Conservation (phyloP, 2,888 invertebrate species). For the Cerceris ruficornis region DNA sequence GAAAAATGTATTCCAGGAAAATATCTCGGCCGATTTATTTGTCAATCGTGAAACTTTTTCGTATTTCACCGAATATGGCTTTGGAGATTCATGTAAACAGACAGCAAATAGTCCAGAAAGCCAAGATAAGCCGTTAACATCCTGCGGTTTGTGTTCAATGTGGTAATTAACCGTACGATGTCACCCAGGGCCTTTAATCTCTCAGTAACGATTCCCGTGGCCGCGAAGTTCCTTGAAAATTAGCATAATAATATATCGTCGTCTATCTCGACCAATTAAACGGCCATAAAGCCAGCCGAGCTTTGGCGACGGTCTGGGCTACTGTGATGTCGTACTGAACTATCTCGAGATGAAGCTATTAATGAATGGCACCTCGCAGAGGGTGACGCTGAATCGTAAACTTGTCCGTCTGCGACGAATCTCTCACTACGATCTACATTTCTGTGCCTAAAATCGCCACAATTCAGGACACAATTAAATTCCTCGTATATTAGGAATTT, state of each 20-base stretch:
- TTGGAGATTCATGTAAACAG: slow-evolving; percentile 54
- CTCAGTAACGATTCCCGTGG: slow-evolving; percentile 61
- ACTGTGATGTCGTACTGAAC: slow-evolving; percentile 61
- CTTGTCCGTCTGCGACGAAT: slow-evolving; percentile 66
- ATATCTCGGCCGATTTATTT: background rate
- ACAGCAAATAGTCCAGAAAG: slow-evolving; percentile 55
- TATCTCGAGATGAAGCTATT: slow-evolving; percentile 71
- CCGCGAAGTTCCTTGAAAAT: slow-evolving; percentile 70
- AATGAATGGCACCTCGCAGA: slow-evolving; percentile 74
- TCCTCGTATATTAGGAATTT: too few relatives aligned
- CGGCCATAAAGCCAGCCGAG: slow-evolving; percentile 73
- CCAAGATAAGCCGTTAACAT: slow-evolving; percentile 64
- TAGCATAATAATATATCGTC: slow-evolving; percentile 74
- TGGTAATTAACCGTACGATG: slow-evolving; percentile 69
- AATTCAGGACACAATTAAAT: background rate
- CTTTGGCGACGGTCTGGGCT: slow-evolving; percentile 62
- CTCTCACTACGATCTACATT: slow-evolving; percentile 19
- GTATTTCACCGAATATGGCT: slow-evolving; percentile 24
- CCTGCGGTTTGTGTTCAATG: slow-evolving; percentile 61
- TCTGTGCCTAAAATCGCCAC: slow-evolving; percentile 10
- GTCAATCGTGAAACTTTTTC: slow-evolving; percentile 8
- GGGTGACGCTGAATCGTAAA: slow-evolving; percentile 73
- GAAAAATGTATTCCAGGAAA: background rate
- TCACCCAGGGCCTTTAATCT: slow-evolving; percentile 69
- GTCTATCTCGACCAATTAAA: slow-evolving; percentile 75